Conservation (phyloP, 2,888 invertebrate species). For the Synergus umbraculus region DNA sequence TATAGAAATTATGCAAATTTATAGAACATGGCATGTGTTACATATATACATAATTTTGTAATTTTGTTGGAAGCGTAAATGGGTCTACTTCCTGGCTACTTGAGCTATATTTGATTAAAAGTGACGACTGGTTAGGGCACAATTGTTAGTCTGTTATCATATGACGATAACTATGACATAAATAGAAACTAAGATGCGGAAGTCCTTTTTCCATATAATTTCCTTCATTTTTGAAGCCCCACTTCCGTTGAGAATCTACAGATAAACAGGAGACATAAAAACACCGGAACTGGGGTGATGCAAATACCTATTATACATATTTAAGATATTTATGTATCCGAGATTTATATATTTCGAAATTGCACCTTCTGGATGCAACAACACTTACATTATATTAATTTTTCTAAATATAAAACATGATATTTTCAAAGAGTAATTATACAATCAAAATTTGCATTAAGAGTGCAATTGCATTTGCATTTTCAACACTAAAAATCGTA, state of each 20-base stretch:
- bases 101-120: constrained; percentile 21
- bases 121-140: background rate
- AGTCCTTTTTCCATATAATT: constrained; percentile 26
- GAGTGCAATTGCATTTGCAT: background rate
- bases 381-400: too few species aligned
- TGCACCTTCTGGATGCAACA: too few species aligned
- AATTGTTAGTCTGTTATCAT: constrained; percentile 30
- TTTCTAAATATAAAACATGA: too few species aligned
- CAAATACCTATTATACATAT: background rate
- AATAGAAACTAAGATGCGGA: constrained; percentile 39
- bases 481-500: background rate
- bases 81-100: constrained; percentile 23
- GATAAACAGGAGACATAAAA: background rate
- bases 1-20: background rate
- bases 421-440: too few species aligned
- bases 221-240: constrained; percentile 23
- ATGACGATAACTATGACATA: constrained; percentile 31
- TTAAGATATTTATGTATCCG: background rate
- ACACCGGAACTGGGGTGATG: constrained; percentile 18
- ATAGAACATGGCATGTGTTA: constrained; percentile 24
- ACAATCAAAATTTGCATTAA: too few species aligned
- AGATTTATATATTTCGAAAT: too few species aligned
- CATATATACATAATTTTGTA: background rate
- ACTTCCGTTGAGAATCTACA: constrained; percentile 13
- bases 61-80: constrained; percentile 14